Percentiles rank a stretch among this genome's conserved stretches.
Evolutionary conservation across 2,888 invertebrate genomes (phyloP).

Genomic region (Rhamnusium bicolor): DNA sequence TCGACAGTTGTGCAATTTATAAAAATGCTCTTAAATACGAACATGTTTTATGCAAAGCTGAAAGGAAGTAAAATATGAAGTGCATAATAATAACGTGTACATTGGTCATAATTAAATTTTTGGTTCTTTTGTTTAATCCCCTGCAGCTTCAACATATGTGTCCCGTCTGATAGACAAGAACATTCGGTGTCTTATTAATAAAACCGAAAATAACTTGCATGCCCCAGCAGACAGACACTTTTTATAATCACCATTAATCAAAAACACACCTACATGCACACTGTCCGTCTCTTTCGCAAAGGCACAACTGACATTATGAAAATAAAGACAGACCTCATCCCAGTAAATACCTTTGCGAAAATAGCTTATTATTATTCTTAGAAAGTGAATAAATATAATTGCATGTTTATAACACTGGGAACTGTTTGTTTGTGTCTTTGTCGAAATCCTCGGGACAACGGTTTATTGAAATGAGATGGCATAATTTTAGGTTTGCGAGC

Average conservation of each 20-base stretch:
- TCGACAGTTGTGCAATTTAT: neutral
- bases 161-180: slow-evolving; percentile 66
- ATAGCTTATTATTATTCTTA: slow-evolving; percentile 67
- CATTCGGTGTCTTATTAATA: slow-evolving; percentile 70
- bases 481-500: slow-evolving; percentile 56
- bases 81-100: neutral
- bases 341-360: slow-evolving; percentile 49
- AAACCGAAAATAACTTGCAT: slow-evolving; percentile 67
- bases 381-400: slow-evolving; percentile 66
- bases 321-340: slow-evolving; percentile 5
- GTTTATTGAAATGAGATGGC: slow-evolving; percentile 51
- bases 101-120: slow-evolving; percentile 23
- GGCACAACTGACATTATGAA: neutral
- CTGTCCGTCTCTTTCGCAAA: slow-evolving; percentile 11
- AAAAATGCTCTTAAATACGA: neutral
- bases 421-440: slow-evolving; percentile 19
- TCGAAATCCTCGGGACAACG: slow-evolving; percentile 27
- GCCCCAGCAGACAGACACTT: slow-evolving; percentile 64
- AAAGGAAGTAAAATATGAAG: slow-evolving; percentile 8
- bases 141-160: slow-evolving; percentile 36
- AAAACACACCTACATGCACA: slow-evolving; percentile 59
- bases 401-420: slow-evolving; percentile 54
- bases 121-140: slow-evolving; percentile 40
- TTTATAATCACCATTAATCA: slow-evolving; percentile 67
- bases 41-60: neutral